Percentiles rank a stretch among this genome's conserved stretches.
These are phyloP conservation scores for Lethenteron camtschaticum DNA, from an alignment of 2,113 vertebrate species.

Conservation along the genomic window DNA sequence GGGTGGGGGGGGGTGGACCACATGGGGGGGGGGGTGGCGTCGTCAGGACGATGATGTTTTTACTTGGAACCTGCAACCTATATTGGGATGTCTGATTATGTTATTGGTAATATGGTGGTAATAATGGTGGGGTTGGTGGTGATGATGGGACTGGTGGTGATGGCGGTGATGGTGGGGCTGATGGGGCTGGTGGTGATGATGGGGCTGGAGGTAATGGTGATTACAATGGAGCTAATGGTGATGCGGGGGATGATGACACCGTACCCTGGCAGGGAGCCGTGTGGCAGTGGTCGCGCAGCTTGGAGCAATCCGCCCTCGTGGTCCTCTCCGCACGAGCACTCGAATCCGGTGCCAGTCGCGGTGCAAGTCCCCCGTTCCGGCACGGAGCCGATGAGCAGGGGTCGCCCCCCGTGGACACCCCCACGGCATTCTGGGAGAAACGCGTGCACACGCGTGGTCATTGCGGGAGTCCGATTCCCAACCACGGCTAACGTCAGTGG, in stretches of 20 bases:
- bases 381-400: conserved; percentile 62
- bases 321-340: conserved; percentile 57
- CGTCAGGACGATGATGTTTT: not conserved
- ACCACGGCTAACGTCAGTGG: no score
- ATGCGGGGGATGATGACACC: conserved; percentile 4
- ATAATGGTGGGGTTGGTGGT: not conserved
- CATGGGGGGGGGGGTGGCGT: not conserved
- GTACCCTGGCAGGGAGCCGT: conserved; percentile 58
- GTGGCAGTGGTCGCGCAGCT: conserved; percentile 66
- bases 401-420: conserved; percentile 25
- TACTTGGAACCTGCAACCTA: not conserved
- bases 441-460: no score
- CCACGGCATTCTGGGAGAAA: no score
- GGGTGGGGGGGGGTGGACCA: not conserved
- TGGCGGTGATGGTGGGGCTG: no score
- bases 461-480: no score
- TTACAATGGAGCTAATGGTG: not conserved
- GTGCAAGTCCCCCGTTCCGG: conserved; percentile 51
- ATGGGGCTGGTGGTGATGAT: no score
- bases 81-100: not conserved
- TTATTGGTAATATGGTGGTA: not conserved
- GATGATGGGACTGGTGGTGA: not conserved
- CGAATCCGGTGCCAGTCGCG: conserved; percentile 42
- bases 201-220: no score
- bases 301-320: conserved; percentile 66